Percentiles rank a stretch among this genome's conserved stretches.
Evolutionary conservation across 2,113 vertebrate species (phyloP).

Genomic region (Muntiacus muntjak): DNA sequence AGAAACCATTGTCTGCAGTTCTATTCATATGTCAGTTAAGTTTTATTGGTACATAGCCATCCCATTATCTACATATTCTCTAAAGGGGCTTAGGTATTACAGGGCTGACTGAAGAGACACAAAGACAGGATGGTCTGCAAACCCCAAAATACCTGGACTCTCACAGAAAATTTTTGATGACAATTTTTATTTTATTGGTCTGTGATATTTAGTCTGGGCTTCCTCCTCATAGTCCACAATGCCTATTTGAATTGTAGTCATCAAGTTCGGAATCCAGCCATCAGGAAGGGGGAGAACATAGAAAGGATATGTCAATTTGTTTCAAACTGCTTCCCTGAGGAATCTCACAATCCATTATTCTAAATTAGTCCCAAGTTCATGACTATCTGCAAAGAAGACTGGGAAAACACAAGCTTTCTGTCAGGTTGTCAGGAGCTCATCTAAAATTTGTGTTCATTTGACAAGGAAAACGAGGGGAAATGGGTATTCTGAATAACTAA

Average conservation of each 20-base stretch:
- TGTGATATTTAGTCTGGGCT: not conserved
- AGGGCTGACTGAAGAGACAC: not conserved
- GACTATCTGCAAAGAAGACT: not conserved
- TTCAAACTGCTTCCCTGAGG: not conserved
- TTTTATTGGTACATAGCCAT: not conserved
- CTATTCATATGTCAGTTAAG: not conserved
- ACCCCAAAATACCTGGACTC: not conserved
- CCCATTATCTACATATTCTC: not conserved
- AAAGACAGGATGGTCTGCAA: not conserved
- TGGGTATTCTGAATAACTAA: not conserved
- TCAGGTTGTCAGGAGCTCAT: not conserved
- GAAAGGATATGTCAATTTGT: not conserved
- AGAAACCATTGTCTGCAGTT: not conserved
- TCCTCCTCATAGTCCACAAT: not conserved
- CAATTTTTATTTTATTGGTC: not conserved
- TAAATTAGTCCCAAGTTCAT: not conserved
- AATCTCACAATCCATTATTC: not conserved
- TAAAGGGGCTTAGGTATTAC: not conserved
- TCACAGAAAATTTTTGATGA: not conserved
- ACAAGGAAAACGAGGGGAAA: not conserved
- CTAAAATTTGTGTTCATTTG: not conserved
- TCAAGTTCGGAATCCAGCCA: not conserved
- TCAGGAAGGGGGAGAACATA: not conserved
- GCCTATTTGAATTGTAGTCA: not conserved
- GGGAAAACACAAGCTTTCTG: not conserved